phyloP scores from a whole-genome alignment of 2,113 vertebrate genomes.

The Hydropotes inermis region DNA sequence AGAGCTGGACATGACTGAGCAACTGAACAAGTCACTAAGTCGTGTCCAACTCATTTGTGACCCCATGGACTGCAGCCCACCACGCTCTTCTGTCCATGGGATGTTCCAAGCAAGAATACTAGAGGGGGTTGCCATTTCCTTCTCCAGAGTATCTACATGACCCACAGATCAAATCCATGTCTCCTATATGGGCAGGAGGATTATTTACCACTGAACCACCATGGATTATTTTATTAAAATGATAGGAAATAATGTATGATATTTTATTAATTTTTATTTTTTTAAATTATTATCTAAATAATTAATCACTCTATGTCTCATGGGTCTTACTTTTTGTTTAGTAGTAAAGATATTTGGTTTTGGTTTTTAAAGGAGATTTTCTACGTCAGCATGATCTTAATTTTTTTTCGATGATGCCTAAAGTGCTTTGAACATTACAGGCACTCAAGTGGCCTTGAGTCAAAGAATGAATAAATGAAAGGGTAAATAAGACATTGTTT shows the following conservation, averaged over 20 bases:
- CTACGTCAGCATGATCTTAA: not conserved
- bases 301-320: not conserved
- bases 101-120: not conserved
- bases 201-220: not conserved
- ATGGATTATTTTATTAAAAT: slow-evolving; percentile 10
- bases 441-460: not conserved
- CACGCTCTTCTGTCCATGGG: not conserved
- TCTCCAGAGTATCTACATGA: not conserved
- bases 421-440: not conserved
- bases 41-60: not conserved
- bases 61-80: not conserved
- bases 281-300: not conserved
- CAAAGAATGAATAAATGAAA: not conserved
- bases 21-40: not conserved
- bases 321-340: not conserved
- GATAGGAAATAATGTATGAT: not conserved
- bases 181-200: not conserved
- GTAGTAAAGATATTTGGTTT: not conserved
- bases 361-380: not conserved
- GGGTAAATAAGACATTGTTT: not conserved
- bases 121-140: not conserved
- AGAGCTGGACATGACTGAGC: not conserved
- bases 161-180: not conserved
- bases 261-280: not conserved
- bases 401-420: not conserved